phyloP scores from a whole-genome alignment of 2,888 invertebrate genomes.

The Hirtodrosophila duncani region DNA sequence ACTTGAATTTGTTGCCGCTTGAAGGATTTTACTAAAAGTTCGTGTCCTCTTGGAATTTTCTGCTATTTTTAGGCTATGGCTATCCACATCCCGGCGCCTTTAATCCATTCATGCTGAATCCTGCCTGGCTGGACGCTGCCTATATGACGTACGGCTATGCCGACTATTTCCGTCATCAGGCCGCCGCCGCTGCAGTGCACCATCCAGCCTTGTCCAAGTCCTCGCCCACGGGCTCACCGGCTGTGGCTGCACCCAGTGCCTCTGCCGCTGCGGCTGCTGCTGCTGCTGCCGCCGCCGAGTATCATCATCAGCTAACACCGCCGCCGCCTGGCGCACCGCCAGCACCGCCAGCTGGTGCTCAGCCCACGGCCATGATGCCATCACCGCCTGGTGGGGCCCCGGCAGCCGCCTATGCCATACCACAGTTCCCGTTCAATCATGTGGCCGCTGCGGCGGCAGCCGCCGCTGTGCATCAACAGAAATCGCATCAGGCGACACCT shows the following conservation, averaged over 20 bases:
- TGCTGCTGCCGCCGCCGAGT: slow-evolving; percentile 25
- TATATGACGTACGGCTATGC: slow-evolving; percentile 87
- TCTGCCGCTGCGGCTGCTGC: not conserved
- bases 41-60: not conserved
- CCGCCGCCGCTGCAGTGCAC: slow-evolving; percentile 78
- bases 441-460: slow-evolving; percentile 74
- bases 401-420: slow-evolving; percentile 78
- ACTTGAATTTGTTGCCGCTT: no score
- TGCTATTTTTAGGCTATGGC: slow-evolving; percentile 82
- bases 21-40: no score
- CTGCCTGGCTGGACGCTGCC: slow-evolving; percentile 91
- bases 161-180: slow-evolving; percentile 84
- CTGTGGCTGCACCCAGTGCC: slow-evolving; percentile 29
- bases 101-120: slow-evolving; percentile 88
- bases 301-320: slow-evolving; percentile 34
- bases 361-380: slow-evolving; percentile 78
- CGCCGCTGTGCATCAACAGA: slow-evolving; percentile 37
- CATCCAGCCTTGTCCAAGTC: slow-evolving; percentile 83
- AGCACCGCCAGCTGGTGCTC: slow-evolving; percentile 43
- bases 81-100: slow-evolving; percentile 88
- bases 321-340: slow-evolving; percentile 38
- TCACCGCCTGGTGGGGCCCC: slow-evolving; percentile 79
- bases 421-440: slow-evolving; percentile 80
- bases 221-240: slow-evolving; percentile 76
- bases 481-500: slow-evolving; percentile 65